Conservation (phyloP, 2,888 invertebrate species). For the Idaea aversata region DNA sequence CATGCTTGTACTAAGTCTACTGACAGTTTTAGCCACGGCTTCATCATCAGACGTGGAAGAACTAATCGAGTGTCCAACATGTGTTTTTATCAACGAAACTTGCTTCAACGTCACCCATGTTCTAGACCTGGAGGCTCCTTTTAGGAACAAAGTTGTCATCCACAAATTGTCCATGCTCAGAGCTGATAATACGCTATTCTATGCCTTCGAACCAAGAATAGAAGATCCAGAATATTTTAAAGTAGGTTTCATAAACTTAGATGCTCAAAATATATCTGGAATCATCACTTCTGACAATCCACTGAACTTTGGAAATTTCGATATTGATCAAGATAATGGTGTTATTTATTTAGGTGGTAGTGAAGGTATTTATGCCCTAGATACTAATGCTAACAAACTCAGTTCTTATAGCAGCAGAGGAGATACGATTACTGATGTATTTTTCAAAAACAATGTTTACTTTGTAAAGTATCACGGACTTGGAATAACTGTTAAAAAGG, state of each 20-base stretch:
- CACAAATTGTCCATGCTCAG: slow-evolving; percentile 54
- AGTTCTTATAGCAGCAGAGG: slow-evolving; percentile 57
- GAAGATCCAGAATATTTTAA: slow-evolving; percentile 62
- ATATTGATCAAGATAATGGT: slow-evolving; percentile 59
- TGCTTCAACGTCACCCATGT: slow-evolving; percentile 57
- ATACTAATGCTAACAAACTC: slow-evolving; percentile 41
- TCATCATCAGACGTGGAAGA: slow-evolving; percentile 29
- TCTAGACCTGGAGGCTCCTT: slow-evolving; percentile 57
- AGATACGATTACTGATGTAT: slow-evolving; percentile 52
- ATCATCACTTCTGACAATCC: slow-evolving; percentile 42
- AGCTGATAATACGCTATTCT: slow-evolving; percentile 53
- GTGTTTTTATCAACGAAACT: slow-evolving; percentile 46
- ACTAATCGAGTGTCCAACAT: slow-evolving; percentile 40
- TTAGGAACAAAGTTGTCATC: slow-evolving; percentile 56
- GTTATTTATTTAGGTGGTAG: slow-evolving; percentile 62
- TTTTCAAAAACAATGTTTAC: slow-evolving; percentile 58
- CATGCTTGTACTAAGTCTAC: slow-evolving; percentile 43
- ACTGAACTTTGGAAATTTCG: slow-evolving; percentile 64
- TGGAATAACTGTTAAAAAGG: slow-evolving; percentile 56
- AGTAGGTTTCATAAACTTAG: slow-evolving; percentile 57
- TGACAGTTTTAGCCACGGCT: slow-evolving; percentile 35
- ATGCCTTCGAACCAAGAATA: slow-evolving; percentile 61
- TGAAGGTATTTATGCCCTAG: slow-evolving; percentile 57
- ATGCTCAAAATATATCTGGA: slow-evolving; percentile 36
- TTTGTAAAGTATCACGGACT: slow-evolving; percentile 49